Base-by-base conservation (phyloP, 2,113 vertebrate species). In the Hylia prasina region DNA sequence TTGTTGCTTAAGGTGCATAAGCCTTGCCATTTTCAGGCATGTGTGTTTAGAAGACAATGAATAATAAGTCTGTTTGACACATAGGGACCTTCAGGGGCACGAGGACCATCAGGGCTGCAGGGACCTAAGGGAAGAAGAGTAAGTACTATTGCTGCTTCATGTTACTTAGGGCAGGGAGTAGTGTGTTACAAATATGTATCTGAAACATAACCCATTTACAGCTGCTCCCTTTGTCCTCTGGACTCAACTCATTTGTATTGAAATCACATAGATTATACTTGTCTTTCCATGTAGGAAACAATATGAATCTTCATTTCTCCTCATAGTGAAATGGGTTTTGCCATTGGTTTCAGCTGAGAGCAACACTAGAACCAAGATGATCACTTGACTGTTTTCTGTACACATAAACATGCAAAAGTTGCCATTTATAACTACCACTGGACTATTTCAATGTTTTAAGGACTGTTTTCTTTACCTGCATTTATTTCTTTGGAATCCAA, bases 81-180 rank as follows among this genome's bases (percentile, higher is more conserved):
- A 15, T 92, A 99, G 99, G 99, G 99, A 96, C 98, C 92, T 77
- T 83, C 97, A 35, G 99, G 99, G 28, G 72, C 93, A 91, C 98
- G 98, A 96, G 99, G 99, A 53, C 85, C 93, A 80, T 93, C 98
- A 72, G 99, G 99, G 13, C 97, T 95, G 30, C 96, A 97, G 61
- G 99, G 99, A 73, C 90, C 97, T 33, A 99, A 99, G 96, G 99
- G 99, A 94, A 98, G 97, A 97, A 98, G 98, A 97, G 99, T 99
- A 98, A 99, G 98, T 98, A 45, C 42, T 30, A 25, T 15, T 80
- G 57, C 13, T 90, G 27, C 63, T 81, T 60, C 17, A 0, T 51
- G 37, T 42, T 78, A 5, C 17, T 64, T 56, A 37, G 35, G 51
- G 31, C 48, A 94, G 51, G 82, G 24, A 27, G 21, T 11, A 11